Percentiles rank a stretch among this genome's conserved stretches.
These are phyloP conservation scores for Archips crataeganus DNA, from an alignment of 2,888 invertebrate species.

Conservation along the genomic window DNA sequence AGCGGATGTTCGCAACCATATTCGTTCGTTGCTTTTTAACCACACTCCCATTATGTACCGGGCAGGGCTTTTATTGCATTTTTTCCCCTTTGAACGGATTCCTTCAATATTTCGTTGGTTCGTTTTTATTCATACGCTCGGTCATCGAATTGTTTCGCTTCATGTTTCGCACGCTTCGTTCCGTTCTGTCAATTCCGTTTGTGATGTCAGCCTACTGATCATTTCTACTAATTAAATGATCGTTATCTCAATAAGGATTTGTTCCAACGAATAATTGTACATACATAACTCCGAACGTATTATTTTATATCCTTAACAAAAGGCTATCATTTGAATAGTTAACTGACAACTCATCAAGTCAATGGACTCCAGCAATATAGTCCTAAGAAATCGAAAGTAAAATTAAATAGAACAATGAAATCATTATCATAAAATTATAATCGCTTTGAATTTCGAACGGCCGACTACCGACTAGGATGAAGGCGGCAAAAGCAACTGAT, in stretches of 20 bases:
- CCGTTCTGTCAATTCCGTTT: conserved; percentile 60
- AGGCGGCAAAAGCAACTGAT: conserved; percentile 70
- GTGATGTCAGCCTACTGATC: conserved; percentile 44
- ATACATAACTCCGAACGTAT: not conserved
- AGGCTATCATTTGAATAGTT: conserved; percentile 17
- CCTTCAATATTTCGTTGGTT: conserved; percentile 84
- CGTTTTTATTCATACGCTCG: conserved; percentile 83
- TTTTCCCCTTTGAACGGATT: conserved; percentile 85
- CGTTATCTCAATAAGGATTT: not conserved
- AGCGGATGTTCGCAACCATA: conserved; percentile 83
- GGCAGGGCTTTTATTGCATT: conserved; percentile 81
- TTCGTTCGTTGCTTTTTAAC: conserved; percentile 84
- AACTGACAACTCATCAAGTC: conserved; percentile 28
- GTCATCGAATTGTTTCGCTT: conserved; percentile 83
- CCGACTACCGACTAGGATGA: conserved; percentile 65
- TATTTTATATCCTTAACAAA: conserved; percentile 3
- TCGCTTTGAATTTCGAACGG: conserved; percentile 65
- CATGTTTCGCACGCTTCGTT: conserved; percentile 71
- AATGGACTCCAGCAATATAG: not conserved
- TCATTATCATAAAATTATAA: conserved; percentile 60
- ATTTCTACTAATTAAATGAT: conserved; percentile 14
- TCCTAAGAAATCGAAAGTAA: conserved; percentile 26
- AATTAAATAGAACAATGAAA: conserved; percentile 62
- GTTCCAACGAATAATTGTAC: conserved; percentile 12
- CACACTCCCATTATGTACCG: conserved; percentile 82